Evolutionary conservation across 2,113 vertebrate genomes (phyloP).

Genomic region (Ctenomys sociabilis): DNA sequence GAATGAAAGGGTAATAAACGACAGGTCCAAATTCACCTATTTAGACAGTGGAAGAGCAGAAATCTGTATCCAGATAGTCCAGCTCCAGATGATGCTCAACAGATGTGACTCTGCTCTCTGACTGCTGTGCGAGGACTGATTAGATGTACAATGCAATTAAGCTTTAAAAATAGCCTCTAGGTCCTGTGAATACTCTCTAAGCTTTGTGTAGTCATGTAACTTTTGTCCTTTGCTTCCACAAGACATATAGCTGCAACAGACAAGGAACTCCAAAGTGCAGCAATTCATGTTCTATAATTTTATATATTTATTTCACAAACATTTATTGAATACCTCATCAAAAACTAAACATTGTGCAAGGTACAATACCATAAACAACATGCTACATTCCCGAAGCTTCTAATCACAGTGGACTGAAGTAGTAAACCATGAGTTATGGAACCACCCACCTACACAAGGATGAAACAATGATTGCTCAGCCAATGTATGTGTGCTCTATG

Average conservation of each 20-base stretch:
- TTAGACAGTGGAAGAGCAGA: not conserved
- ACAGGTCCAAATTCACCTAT: not conserved
- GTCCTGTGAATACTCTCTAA: not conserved
- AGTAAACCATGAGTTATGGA: not conserved
- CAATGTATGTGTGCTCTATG: too few species aligned
- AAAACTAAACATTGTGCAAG: not conserved
- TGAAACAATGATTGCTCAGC: not conserved
- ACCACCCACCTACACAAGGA: not conserved
- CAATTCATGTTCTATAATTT: not conserved
- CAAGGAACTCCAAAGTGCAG: not conserved
- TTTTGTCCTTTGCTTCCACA: not conserved
- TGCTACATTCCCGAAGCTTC: not conserved
- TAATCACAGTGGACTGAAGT: not conserved
- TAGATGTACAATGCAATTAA: not conserved
- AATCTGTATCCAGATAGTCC: not conserved
- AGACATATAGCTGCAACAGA: not conserved
- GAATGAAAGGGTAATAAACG: not conserved
- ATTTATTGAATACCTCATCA: constrained; percentile 33
- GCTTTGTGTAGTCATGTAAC: not conserved
- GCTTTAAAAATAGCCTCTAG: not conserved
- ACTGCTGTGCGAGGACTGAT: not conserved
- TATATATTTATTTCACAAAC: constrained; percentile 22
- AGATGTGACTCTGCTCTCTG: not conserved
- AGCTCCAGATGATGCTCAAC: not conserved
- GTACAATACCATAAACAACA: not conserved